Base-by-base conservation (phyloP, 2,888 invertebrate genomes). In the Germaria angustata region DNA sequence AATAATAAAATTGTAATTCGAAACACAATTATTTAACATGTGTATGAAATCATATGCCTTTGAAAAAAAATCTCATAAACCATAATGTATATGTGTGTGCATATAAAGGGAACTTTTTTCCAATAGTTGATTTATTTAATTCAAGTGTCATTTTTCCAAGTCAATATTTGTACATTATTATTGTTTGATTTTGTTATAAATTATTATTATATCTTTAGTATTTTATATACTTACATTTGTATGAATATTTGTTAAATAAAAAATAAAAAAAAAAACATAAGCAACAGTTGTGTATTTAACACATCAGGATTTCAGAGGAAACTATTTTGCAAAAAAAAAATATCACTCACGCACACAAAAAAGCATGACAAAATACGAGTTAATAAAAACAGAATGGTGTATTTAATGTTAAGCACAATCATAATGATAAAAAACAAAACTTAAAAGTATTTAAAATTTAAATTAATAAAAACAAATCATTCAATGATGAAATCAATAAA, bases 371-470 rank as follows among this genome's bases (percentile, higher is more conserved):
- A 65, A 41, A 32, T 9, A 53, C 9, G 13, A 68, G 39, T 51
- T 53, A 41, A 61, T 69, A 69, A 36, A 77, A 75, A 78, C 68
- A 75, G 65, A 69, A 36, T 79, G 59, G 66, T 72, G 66, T 78
- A 85, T 85, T 82, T 87, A 87, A 87, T 88, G 90, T 90, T 90
- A 88, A 90, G 90, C 90, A 90, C 90, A 90, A 90, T 90, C 90
- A 90, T 89, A 87, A 69, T 20, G 85, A 85, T 79, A 84, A 63
- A 72, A 57, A 59, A 69, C 6, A 28, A 63, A 71, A 1, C 55
- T 63, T 61, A 77, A 81, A 68, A 69, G 34, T 84, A 73, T 66
- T 77, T 82, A 83, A 84, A 85, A 85, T 66, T 80, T 76, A 85
- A 84, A 81, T 84, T 71, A 84, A 85, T 84, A 66, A 72, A 59